phyloP scores from a whole-genome alignment of 2,797 vertebrate species.

The Manis pentadactyla region DNA sequence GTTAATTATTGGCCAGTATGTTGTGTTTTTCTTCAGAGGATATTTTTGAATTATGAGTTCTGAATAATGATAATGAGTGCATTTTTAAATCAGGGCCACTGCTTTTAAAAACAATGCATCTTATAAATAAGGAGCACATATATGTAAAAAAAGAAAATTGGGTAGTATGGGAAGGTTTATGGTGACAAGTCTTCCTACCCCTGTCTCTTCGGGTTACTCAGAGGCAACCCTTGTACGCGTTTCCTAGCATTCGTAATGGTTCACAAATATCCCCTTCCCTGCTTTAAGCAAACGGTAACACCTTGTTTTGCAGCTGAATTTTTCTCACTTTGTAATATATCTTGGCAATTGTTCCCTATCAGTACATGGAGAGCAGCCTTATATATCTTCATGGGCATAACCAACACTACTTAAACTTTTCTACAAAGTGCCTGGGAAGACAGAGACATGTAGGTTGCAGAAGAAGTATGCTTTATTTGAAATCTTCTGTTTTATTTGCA shows the following conservation, averaged over 20 bases:
- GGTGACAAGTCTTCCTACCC: background rate
- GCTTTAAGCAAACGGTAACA: background rate
- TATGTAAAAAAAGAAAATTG: background rate
- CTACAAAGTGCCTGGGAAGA: background rate
- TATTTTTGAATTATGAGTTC: background rate
- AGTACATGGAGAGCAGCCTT: background rate
- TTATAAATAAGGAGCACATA: background rate
- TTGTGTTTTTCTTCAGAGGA: background rate
- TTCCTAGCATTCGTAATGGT: background rate
- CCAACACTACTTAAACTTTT: background rate
- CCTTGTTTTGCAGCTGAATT: background rate
- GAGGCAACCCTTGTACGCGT: background rate
- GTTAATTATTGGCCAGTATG: background rate
- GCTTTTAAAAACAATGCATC: background rate
- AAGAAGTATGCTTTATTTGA: background rate
- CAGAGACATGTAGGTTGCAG: accelerated
- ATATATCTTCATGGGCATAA: accelerated
- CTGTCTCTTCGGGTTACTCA: background rate
- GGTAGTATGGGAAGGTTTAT: background rate
- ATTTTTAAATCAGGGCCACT: background rate
- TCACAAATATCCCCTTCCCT: background rate
- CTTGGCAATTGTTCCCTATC: background rate
- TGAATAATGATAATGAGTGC: conserved; percentile 29
- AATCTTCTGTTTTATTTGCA: background rate
- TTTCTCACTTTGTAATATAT: background rate